Evolutionary conservation across 2,113 vertebrate species (phyloP).

Genomic region (Dicentrarchus labrax): DNA sequence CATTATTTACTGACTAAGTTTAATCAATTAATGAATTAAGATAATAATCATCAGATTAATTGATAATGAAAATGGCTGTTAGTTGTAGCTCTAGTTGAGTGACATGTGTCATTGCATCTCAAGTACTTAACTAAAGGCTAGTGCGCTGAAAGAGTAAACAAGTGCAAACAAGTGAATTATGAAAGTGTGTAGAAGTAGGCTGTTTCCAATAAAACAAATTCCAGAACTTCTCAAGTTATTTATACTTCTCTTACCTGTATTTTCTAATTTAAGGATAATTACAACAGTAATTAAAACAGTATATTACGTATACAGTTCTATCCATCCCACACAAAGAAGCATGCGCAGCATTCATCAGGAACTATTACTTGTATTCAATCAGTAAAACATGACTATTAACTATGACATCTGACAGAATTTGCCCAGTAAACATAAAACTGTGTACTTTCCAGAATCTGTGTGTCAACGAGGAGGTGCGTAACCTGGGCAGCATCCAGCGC

Average conservation of each 20-base stretch:
- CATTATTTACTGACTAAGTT: too few species aligned
- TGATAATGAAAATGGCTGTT: too few species aligned
- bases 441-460: slow-evolving; percentile 89
- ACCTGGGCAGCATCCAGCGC: slow-evolving; percentile 87
- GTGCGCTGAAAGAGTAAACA: too few species aligned
- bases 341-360: background rate
- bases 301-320: background rate
- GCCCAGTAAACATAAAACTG: background rate
- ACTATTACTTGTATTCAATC: background rate
- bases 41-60: too few species aligned
- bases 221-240: background rate
- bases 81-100: too few species aligned
- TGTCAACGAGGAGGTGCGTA: slow-evolving; percentile 91
- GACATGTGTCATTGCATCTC: too few species aligned
- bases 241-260: background rate
- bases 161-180: too few species aligned
- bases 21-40: too few species aligned
- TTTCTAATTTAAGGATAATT: background rate
- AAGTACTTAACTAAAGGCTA: too few species aligned
- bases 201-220: too few species aligned
- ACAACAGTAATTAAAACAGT: background rate
- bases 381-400: background rate
- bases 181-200: too few species aligned
- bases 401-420: slow-evolving; percentile 13
- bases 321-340: background rate